phyloP scores from a whole-genome alignment of 1,140 invertebrate genomes.

The Pogonomyrmex barbatus region DNA sequence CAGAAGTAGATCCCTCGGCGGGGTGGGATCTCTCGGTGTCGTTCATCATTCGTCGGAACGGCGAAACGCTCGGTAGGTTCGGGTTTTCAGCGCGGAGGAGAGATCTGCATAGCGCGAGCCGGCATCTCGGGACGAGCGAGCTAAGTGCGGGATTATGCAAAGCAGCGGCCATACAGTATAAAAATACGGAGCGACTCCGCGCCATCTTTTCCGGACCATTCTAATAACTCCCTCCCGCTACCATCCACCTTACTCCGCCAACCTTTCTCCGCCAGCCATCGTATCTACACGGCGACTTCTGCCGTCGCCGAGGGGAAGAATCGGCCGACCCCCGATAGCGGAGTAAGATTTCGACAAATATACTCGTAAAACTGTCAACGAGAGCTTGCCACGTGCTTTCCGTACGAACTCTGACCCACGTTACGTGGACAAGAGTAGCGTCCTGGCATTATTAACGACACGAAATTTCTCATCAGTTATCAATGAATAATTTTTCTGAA shows the following conservation, averaged over 20 bases:
- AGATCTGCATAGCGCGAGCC: conserved; percentile 84
- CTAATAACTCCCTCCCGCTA: conserved; percentile 85
- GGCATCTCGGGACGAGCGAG: conserved; percentile 85
- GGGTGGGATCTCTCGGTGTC: conserved; percentile 66
- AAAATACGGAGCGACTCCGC: conserved; percentile 87
- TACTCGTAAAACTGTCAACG: conserved; percentile 74
- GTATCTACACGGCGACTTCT: conserved; percentile 32
- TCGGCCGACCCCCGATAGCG: not conserved
- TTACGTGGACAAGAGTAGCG: not conserved
- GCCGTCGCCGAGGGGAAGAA: conserved; percentile 49
- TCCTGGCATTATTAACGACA: not conserved
- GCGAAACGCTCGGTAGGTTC: conserved; percentile 80
- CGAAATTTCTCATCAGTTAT: not conserved
- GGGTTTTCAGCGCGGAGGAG: conserved; percentile 76
- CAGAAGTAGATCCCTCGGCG: conserved; percentile 46
- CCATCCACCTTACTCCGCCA: conserved; percentile 68
- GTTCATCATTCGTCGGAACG: conserved; percentile 82
- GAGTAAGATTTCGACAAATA: conserved; percentile 74
- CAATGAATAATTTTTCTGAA: not conserved
- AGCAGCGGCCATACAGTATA: conserved; percentile 87
- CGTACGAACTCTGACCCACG: not conserved
- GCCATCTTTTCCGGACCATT: conserved; percentile 87
- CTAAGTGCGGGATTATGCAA: conserved; percentile 87
- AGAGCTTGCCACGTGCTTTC: conserved; percentile 27
- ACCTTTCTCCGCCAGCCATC: conserved; percentile 37